A percentile compares a stretch with the other conserved stretches of the same genome.
These are phyloP conservation scores for Pelusios castaneus DNA, from an alignment of 2,113 vertebrate genomes.

Conservation along the genomic window DNA sequence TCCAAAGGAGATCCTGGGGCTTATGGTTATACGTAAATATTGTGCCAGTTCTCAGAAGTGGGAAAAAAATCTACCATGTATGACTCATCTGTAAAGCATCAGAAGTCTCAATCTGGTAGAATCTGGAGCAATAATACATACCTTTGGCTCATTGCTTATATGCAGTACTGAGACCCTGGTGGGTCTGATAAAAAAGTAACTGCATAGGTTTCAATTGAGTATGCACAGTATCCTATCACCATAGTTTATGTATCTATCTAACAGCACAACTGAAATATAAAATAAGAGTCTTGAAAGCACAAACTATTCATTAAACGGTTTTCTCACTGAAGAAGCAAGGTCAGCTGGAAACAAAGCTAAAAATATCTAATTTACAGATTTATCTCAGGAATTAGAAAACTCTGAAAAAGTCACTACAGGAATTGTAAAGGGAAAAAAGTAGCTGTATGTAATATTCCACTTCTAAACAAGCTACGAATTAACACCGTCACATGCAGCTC, in stretches of 20 bases:
- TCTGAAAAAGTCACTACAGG: neutral
- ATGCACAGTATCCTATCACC: neutral
- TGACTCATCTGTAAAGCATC: neutral
- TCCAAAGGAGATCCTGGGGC: neutral
- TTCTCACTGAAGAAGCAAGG: neutral
- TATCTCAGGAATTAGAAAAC: neutral
- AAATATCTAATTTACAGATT: neutral
- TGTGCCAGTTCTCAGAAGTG: neutral
- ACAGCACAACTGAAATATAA: neutral
- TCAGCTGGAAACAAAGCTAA: neutral
- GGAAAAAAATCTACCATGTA: neutral
- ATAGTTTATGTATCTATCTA: neutral
- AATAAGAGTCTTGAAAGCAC: neutral
- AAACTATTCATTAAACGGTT: neutral
- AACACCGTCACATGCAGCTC: neutral
- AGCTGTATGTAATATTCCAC: neutral
- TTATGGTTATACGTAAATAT: neutral
- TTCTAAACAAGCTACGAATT: neutral
- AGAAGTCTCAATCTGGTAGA: neutral
- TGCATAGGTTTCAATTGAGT: neutral
- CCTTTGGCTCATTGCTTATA: neutral
- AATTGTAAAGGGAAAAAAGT: neutral
- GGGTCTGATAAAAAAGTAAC: fast-evolving
- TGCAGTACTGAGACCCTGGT: neutral
- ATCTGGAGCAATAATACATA: neutral